Evolutionary conservation across 30 jellyfish, hydroid and myxozoan genomes (phyloP).

Genomic region (Hydra vulgaris): DNA sequence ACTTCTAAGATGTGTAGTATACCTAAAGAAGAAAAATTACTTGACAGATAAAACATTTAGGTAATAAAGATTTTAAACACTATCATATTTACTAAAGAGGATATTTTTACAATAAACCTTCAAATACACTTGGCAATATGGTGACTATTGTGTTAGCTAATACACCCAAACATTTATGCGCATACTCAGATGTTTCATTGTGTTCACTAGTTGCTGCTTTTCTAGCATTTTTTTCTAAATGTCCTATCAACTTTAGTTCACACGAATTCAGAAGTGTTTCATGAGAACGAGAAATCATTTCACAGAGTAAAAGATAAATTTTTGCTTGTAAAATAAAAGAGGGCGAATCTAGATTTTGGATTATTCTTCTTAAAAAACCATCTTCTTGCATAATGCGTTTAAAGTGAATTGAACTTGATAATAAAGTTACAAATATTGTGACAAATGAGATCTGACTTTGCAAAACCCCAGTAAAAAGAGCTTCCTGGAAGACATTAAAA

Average conservation of each 20-base stretch:
- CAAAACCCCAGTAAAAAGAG: constrained; percentile 32
- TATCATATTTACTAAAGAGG: too few relatives aligned
- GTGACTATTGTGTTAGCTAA: constrained; percentile 19
- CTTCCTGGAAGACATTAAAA: constrained; percentile 33
- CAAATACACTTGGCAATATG: constrained; percentile 40
- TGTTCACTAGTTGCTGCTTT: constrained; percentile 29
- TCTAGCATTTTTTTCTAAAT: constrained; percentile 63
- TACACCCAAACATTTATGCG: constrained; percentile 54
- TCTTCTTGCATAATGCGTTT: constrained; percentile 59
- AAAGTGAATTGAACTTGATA: constrained; percentile 37
- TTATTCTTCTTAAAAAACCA: constrained; percentile 24
- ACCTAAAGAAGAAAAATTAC: constrained; percentile 25
- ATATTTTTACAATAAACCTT: constrained; percentile 38
- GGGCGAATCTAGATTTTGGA: constrained; percentile 55
- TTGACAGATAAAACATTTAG: too few relatives aligned
- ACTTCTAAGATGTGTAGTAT: constrained; percentile 47
- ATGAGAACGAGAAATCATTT: constrained; percentile 36
- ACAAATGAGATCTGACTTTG: constrained; percentile 56
- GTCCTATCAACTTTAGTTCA: constrained; percentile 46
- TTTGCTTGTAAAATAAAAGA: constrained; percentile 59
- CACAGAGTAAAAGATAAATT: constrained; percentile 64
- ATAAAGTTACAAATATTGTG: constrained; percentile 42
- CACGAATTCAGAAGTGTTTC: constrained; percentile 45
- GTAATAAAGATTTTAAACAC: too few relatives aligned
- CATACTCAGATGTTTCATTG: constrained; percentile 33